Evolutionary conservation across 2,113 vertebrate species (phyloP).

Genomic region (Chloropsis hardwickii): DNA sequence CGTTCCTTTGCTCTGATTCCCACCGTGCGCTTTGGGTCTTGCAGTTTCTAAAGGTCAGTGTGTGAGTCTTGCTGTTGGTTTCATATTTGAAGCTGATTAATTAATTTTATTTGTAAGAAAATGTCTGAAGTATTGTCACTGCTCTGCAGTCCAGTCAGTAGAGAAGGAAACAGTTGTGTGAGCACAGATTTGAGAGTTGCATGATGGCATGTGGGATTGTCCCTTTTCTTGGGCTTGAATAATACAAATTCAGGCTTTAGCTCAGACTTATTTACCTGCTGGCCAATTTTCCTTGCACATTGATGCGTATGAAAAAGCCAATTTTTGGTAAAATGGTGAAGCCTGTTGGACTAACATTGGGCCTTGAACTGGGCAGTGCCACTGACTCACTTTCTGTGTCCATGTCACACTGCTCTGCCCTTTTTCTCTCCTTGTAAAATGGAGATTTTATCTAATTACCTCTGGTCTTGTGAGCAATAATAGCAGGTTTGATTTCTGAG

Average conservation of each 20-base stretch:
- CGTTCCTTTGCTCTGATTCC: not conserved
- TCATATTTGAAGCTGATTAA: not conserved
- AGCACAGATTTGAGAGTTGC: not conserved
- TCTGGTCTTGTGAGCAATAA: not conserved
- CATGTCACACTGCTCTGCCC: not conserved
- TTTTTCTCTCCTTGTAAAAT: not conserved
- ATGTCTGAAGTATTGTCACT: not conserved
- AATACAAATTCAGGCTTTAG: not conserved
- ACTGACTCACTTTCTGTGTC: not conserved
- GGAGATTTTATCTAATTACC: not conserved
- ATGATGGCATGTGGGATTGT: not conserved
- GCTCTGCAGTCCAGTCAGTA: not conserved
- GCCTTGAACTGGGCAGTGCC: not conserved
- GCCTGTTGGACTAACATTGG: accelerated
- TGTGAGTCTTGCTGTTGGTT: not conserved
- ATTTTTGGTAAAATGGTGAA: not conserved
- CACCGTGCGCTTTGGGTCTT: not conserved
- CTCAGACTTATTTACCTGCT: not conserved
- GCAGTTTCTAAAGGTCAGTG: not conserved
- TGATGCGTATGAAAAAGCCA: not conserved
- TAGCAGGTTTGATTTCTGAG: not conserved
- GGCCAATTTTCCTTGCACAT: not conserved
- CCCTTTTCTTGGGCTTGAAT: not conserved
- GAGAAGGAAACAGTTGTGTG: not conserved
- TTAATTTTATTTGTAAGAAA: not conserved